A percentile compares a stretch with the other conserved stretches of the same genome.
These are phyloP conservation scores for Caenorhabditis afra DNA, from an alignment of 2,888 invertebrate genomes.

Conservation along the genomic window DNA sequence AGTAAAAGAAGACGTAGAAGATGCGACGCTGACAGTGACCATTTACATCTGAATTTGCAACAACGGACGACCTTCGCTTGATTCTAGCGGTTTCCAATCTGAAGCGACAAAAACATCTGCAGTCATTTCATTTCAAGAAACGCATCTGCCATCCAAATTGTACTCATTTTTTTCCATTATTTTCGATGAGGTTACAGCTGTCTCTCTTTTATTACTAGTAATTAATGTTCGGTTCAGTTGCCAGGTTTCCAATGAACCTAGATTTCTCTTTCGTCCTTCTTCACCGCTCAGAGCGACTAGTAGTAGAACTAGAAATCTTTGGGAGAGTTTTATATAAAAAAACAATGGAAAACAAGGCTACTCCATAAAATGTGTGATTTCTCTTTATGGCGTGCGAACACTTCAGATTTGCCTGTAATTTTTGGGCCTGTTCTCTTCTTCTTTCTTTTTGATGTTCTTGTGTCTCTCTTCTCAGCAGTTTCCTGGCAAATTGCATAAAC, in stretches of 20 bases:
- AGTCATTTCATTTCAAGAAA: neutral
- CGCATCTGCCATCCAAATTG: neutral
- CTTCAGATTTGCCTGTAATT: neutral
- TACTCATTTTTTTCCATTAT: neutral
- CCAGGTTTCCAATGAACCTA: neutral
- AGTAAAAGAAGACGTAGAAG: slow-evolving; percentile 9
- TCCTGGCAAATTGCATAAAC: neutral
- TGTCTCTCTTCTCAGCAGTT: neutral
- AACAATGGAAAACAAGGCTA: neutral
- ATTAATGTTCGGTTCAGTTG: neutral
- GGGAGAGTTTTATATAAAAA: neutral
- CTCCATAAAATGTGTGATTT: slow-evolving; percentile 11
- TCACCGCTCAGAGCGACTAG: too few relatives aligned
- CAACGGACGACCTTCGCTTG: too few relatives aligned
- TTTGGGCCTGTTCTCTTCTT: neutral
- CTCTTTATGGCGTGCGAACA: slow-evolving; percentile 27
- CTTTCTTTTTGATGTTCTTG: neutral
- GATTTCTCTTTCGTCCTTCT: too few relatives aligned
- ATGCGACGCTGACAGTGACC: slow-evolving; percentile 12
- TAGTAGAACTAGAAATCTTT: neutral
- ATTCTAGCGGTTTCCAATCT: neutral
- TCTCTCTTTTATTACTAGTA: neutral
- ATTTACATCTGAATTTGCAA: slow-evolving; percentile 1
- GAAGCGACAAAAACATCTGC: slow-evolving; percentile 24
- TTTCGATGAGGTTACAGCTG: slow-evolving; percentile 4